Evolutionary conservation across 2,113 vertebrate genomes (phyloP), one percentile per base, ranked within the genome.

Genomic region (Isurus oxyrinchus): DNA sequence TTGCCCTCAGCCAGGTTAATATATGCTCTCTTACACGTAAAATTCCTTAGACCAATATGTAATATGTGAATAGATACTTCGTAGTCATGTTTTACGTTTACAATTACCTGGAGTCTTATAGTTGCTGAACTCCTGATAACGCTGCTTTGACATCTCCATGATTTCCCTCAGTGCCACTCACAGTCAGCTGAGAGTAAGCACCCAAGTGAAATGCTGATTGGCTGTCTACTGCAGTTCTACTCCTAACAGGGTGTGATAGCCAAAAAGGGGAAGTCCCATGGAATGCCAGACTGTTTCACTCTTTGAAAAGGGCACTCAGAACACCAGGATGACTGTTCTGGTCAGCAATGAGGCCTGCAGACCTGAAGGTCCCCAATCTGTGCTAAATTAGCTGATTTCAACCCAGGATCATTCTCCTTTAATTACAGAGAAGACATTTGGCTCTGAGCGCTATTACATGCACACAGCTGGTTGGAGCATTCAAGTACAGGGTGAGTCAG

Each of bases 171-270:
- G 55, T 61, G 88, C 57, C 31, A 19, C 27, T 19, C 0, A 5
- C 14, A 93, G 88, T 59, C 88, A 93, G 88, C 57, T 61, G 88
- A 61, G 88, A n/a, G 13, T 61, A n/a, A 93, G 55, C 88, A n/a
- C 57, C 13, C 31, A 35, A 57, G 57, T 35, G 25, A 16, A 91
- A 53, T 27, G 88, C 25, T 57, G 88, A 59, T 61, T 61, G 55
- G 55, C 53, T 59, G 55, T 1, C 55, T 57, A 57, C 5, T 16
- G 88, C 57, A n/a, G 35, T n/a, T 59, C 88, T 19, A 19, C 0
- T 90, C 87, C 31, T 93, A 3, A 6, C 14, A 2, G 11, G 31
- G 88, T 3, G 31, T 3, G 31, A 5, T 31, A 57, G 49, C 49
- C 87, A 31, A 31, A 8, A 31, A 57, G 53, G 86, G 49, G 87